Evolutionary conservation across 2,113 vertebrate genomes (phyloP), one percentile per base, ranked within the genome.

Genomic region (Thymallus thymallus): DNA sequence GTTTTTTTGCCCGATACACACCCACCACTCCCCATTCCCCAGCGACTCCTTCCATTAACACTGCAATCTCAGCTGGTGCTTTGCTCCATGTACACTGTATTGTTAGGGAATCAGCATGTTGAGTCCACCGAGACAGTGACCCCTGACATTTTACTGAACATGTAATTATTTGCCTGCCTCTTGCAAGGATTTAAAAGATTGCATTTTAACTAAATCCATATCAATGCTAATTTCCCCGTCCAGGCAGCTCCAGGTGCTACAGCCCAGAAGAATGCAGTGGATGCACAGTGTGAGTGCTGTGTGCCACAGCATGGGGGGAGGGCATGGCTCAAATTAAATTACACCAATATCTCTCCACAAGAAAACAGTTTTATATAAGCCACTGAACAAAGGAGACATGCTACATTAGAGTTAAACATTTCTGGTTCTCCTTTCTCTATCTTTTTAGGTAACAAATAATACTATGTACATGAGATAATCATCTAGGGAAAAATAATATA

Each of bases 161-260:
- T 94, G 93, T 95, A 95, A 96, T 96, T 95, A 96, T 68, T 68
- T 45, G 90, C 90, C 93, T 77, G 92, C 93, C 93, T 94, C 94
- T 95, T 92, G 92, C 92, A 91, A 93, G 94, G 94, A 96, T 95
- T 94, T 95, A 94, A 94, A 94, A 95, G 94, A 95, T 94, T 95
- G 93, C 94, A 95, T 95, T 94, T 94, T 92, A 93, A 95, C 94
- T 95, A 94, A 95, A 94, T 95, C 94, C 93, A 95, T 95, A 95
- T 96, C 95, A 94, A 96, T 96, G 94, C 93, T 95, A 95, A 95
- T 95, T 94, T 93, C 86, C 80, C 85, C 80, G 74, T 26, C 88
- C 91, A 79, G 92, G n/a, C 56, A 60, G 56, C 56, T 94, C 92
- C 95, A 95, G 95, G 94, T 95, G 94, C 94, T 90, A 83, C 88